Evolutionary conservation across 2,797 vertebrate species (phyloP), one percentile per base, ranked within the genome.

Genomic region (Aldrovandia affinis): DNA sequence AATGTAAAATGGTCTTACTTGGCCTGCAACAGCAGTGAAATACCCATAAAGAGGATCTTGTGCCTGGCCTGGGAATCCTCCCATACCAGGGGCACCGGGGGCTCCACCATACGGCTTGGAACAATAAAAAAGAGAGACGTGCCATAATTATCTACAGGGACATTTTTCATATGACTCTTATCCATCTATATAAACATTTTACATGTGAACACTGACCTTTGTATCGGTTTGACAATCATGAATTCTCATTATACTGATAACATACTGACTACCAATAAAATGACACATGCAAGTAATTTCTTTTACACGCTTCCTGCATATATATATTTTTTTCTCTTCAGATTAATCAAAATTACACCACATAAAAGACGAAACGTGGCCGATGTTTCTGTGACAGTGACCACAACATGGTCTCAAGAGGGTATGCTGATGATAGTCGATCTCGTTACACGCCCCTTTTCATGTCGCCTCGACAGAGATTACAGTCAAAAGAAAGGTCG

Each of bases 11-110:
- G 9, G 25, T 82, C 80, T 81, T 93, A 99, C 98, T 94, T 97
- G 97, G 70, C 98, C 98, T 57, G 97, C 98, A 0, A 99, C 96
- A 1, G 95, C 90, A 28, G 95, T 82, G 86, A 99, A 99, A 86
- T 97, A 99, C 73, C 96, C 96, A 81, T 96, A 98, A 4, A 98
- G 93, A 42, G 98, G 98, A 89, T 99, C 98, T 89, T 98, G 97
- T 54, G 96, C 93, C 87, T 95, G 95, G 77, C 91, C 94, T 15
- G 93, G 96, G 86, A 96, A 96, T 85, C 96, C 96, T 0, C 96
- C 95, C 68, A 95, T 95, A 33, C 93, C 94, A 86, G 77, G 83
- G 18, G 80, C 83, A 28, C 81, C 84, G 25, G 80, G 79, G 54
- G 86, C 75, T 39, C 84, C 83, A 1, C 81, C 83, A 77, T 81